Conservation (phyloP, 1,140 invertebrate species). For the Asbolus verrucosus region DNA sequence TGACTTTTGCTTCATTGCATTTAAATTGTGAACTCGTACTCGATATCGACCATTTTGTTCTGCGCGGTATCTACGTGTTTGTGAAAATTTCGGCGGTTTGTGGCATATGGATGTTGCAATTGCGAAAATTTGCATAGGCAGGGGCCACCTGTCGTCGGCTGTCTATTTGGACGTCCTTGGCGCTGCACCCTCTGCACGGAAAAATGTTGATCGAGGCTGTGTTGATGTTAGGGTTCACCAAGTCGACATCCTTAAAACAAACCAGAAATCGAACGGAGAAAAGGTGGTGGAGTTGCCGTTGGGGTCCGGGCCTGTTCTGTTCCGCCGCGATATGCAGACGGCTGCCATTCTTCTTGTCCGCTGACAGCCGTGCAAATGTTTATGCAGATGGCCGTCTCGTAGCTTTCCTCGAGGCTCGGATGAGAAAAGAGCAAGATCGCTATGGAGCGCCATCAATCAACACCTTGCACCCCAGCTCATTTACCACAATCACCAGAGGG, state of each 20-base stretch:
- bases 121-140: constrained; percentile 18
- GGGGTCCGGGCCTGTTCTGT: constrained; percentile 44
- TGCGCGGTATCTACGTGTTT: too few species aligned
- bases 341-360: constrained; percentile 57
- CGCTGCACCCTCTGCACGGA: too few species aligned
- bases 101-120: constrained; percentile 21
- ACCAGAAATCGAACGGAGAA: constrained; percentile 11
- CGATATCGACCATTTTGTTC: constrained; percentile 2
- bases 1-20: constrained; percentile 30
- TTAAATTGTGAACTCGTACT: constrained; percentile 11
- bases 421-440: constrained; percentile 46
- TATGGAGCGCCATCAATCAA: constrained; percentile 51
- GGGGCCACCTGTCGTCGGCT: constrained; percentile 17
- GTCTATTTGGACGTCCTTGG: not conserved
- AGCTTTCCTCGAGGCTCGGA: constrained; percentile 44
- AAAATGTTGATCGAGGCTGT: constrained; percentile 25
- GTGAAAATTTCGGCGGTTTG: constrained; percentile 15
- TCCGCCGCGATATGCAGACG: constrained; percentile 49
- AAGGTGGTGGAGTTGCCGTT: constrained; percentile 25
- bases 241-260: constrained; percentile 29
- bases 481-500: constrained; percentile 45
- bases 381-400: constrained; percentile 56
- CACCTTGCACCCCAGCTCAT: constrained; percentile 52
- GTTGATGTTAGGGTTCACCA: constrained; percentile 10
- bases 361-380: constrained; percentile 59